Evolutionary conservation across 2,113 vertebrate species (phyloP).

Genomic region (Sinocyclocheilus rhinocerous): DNA sequence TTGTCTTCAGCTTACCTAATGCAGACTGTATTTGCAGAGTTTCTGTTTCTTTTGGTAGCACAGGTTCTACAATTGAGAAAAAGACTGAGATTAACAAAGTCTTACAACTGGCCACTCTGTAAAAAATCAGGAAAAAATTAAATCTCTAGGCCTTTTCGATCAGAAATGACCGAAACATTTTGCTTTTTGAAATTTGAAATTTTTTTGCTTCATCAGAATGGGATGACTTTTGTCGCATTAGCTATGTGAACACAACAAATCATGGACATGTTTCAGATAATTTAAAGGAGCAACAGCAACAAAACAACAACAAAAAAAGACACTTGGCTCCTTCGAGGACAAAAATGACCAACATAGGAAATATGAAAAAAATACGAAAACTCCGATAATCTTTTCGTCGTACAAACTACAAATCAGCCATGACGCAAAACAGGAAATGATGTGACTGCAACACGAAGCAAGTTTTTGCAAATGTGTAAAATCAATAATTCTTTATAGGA

Average conservation of each 20-base stretch:
- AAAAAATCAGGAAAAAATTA: background rate
- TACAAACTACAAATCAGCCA: too few species aligned
- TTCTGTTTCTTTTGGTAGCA: background rate
- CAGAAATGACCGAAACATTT: background rate
- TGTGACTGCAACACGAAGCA: background rate
- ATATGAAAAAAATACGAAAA: background rate
- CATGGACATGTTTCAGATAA: background rate
- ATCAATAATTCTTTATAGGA: too few species aligned
- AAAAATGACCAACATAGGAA: background rate
- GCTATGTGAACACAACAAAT: background rate
- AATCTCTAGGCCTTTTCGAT: background rate
- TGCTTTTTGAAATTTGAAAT: background rate
- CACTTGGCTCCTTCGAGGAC: background rate
- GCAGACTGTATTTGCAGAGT: background rate
- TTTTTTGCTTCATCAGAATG: background rate
- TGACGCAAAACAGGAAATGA: too few species aligned
- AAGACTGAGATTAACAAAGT: background rate
- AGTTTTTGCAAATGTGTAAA: too few species aligned
- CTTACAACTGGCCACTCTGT: background rate
- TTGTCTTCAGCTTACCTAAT: background rate
- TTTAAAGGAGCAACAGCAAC: background rate
- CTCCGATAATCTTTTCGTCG: too few species aligned
- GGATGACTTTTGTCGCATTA: background rate
- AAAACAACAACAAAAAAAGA: background rate
- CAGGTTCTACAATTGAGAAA: slow-evolving; percentile 14